phyloP scores from a whole-genome alignment of 2,113 vertebrate species.

The Phylloscopus trochiloides region DNA sequence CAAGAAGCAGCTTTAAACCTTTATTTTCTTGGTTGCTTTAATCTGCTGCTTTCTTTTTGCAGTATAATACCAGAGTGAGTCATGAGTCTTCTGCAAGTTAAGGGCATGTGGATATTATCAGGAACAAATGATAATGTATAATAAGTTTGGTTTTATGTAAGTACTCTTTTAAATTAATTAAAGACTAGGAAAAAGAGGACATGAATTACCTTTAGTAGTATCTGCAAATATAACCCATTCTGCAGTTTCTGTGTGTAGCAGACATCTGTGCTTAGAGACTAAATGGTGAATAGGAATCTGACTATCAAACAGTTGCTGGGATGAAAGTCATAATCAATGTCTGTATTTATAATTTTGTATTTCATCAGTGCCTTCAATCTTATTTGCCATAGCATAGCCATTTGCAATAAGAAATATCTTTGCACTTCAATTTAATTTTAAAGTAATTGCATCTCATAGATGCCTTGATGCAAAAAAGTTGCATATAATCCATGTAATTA shows the following conservation, averaged over 20 bases:
- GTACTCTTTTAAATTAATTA: background rate
- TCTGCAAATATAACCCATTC: background rate
- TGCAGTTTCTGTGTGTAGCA: background rate
- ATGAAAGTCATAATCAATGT: background rate
- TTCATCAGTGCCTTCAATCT: background rate
- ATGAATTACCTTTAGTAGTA: background rate
- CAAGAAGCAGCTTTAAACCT: background rate
- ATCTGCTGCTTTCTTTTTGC: background rate
- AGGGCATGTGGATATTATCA: background rate
- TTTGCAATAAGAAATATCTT: background rate
- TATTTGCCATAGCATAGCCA: background rate
- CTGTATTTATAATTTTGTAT: background rate
- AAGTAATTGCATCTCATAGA: background rate
- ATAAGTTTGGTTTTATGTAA: background rate
- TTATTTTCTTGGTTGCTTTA: background rate
- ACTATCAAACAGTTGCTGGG: background rate
- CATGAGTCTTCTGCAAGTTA: background rate
- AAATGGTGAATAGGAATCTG: background rate
- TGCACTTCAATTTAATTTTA: background rate
- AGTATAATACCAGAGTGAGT: background rate
- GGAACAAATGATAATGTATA: background rate
- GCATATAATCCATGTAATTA: slow-evolving; percentile 50
- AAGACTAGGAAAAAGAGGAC: background rate
- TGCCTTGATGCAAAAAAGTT: background rate
- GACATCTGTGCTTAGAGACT: background rate